Conservation (phyloP, 2,797 vertebrate genomes). For the Echiichthys vipera region DNA sequence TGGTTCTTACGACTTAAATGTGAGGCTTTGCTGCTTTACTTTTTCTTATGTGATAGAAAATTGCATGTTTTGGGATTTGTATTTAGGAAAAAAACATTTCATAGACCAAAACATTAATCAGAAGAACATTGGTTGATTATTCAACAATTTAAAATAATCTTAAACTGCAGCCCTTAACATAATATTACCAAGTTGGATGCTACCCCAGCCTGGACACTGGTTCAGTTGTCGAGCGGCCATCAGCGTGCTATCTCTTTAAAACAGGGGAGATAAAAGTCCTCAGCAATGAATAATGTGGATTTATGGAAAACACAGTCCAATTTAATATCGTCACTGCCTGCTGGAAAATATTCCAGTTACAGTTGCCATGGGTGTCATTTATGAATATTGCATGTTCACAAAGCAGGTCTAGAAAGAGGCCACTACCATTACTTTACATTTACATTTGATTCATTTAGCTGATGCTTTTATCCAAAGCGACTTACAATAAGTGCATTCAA, state of each 20-base stretch:
- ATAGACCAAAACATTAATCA: background rate
- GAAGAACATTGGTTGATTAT: background rate
- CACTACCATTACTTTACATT: no score
- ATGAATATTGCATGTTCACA: no score
- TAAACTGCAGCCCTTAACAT: background rate
- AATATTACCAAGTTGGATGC: background rate
- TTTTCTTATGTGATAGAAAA: background rate
- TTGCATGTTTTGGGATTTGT: background rate
- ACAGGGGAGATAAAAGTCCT: background rate
- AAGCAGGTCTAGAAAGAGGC: no score
- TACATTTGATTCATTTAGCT: no score
- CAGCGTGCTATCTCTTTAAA: background rate
- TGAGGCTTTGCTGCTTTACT: background rate
- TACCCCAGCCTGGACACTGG: background rate
- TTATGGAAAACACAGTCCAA: constrained; percentile 5
- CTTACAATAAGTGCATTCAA: no score
- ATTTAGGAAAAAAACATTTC: background rate
- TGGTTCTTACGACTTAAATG: no score
- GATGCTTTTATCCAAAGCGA: no score
- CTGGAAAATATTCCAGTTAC: constrained; percentile 2
- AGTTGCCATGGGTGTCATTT: no score
- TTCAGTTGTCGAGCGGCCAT: background rate
- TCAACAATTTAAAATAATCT: background rate
- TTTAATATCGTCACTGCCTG: constrained; percentile 22
- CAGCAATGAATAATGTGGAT: background rate